Evolutionary conservation across 2,888 invertebrate species (phyloP).

Genomic region (Apotomis turbidana): DNA sequence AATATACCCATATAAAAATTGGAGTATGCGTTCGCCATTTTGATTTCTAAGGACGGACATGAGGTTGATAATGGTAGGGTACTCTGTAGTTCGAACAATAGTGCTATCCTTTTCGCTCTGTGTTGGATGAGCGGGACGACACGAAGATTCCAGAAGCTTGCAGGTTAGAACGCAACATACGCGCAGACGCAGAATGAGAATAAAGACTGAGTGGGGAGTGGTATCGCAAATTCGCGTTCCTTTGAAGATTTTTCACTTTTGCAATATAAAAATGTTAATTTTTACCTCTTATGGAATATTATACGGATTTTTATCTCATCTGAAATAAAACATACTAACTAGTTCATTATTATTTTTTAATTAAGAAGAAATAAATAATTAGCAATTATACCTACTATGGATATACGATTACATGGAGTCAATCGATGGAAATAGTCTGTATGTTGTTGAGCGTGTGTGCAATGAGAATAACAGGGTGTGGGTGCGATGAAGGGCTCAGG

Average conservation of each 20-base stretch:
- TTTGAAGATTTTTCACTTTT: too few species aligned
- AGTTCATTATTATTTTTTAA: conserved; percentile 67
- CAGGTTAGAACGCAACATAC: too few species aligned
- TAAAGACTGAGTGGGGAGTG: too few species aligned
- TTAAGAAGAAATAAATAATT: conserved; percentile 73
- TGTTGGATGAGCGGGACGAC: too few species aligned
- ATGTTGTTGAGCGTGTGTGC: conserved; percentile 74
- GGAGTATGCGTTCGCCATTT: conserved; percentile 14
- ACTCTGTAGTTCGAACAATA: too few species aligned
- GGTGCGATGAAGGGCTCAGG: conserved; percentile 69
- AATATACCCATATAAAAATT: neutral
- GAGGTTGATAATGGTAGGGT: too few species aligned
- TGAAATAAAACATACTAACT: conserved; percentile 56
- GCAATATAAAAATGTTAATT: neutral
- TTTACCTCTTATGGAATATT: neutral
- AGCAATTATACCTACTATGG: conserved; percentile 63
- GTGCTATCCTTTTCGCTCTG: too few species aligned
- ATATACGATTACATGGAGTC: conserved; percentile 65
- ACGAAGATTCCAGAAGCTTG: too few species aligned
- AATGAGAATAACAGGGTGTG: conserved; percentile 75
- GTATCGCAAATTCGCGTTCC: too few species aligned
- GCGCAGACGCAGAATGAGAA: too few species aligned
- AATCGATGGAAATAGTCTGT: conserved; percentile 80
- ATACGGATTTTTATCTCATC: neutral
- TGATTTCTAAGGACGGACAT: neutral